These are phyloP conservation scores for Neuroscelio doddi DNA, from an alignment of 2,888 invertebrate species.

Conservation along the genomic window DNA sequence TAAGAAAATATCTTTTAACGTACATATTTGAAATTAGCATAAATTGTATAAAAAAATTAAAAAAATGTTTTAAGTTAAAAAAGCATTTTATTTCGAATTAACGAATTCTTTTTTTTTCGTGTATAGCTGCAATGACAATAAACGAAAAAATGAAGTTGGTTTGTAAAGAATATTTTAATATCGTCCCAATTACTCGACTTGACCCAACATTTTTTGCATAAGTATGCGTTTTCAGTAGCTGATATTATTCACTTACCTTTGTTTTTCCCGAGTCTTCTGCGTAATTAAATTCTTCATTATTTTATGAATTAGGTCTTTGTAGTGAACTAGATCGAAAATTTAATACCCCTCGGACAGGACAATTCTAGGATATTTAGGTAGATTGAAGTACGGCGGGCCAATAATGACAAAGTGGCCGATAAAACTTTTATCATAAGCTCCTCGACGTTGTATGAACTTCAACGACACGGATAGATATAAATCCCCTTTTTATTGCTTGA, in stretches of 20 bases:
- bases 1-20: too few species aligned
- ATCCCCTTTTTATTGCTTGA: slow-evolving; percentile 45
- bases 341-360: slow-evolving; percentile 27
- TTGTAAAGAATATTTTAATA: slow-evolving; percentile 14
- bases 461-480: slow-evolving; percentile 39
- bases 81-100: too few species aligned
- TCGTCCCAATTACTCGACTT: not conserved
- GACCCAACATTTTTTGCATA: slow-evolving; percentile 4
- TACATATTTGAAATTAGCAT: too few species aligned
- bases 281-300: slow-evolving; percentile 44
- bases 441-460: slow-evolving; percentile 30
- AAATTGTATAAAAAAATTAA: too few species aligned
- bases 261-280: slow-evolving; percentile 16
- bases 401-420: slow-evolving; percentile 31
- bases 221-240: not conserved
- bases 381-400: slow-evolving; percentile 24
- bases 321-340: slow-evolving; percentile 38
- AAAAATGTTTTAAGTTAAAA: too few species aligned
- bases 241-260: slow-evolving; percentile 7
- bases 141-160: too few species aligned
- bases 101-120: slow-evolving; percentile 12
- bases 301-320: slow-evolving; percentile 42
- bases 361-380: slow-evolving; percentile 25
- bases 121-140: too few species aligned
- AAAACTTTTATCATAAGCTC: slow-evolving; percentile 45